phyloP scores from a whole-genome alignment of 2,113 vertebrate species.

The Platysteira castanea region DNA sequence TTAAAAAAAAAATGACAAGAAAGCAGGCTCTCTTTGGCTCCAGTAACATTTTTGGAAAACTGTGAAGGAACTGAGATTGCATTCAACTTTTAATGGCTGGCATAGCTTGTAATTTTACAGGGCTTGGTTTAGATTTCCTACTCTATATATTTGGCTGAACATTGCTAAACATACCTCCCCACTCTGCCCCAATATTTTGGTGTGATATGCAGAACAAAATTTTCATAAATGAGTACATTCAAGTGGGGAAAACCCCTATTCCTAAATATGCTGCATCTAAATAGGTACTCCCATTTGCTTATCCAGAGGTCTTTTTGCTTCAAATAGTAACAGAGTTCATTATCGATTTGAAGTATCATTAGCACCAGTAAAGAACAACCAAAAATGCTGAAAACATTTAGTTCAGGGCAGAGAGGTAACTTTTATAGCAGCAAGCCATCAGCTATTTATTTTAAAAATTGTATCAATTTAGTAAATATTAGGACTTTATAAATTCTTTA shows the following conservation, averaged over 20 bases:
- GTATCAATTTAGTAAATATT: neutral
- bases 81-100: neutral
- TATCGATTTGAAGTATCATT: neutral
- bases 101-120: neutral
- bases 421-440: conserved; percentile 11
- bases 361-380: neutral
- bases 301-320: neutral
- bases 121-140: neutral
- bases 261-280: neutral
- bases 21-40: neutral
- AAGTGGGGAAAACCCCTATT: neutral
- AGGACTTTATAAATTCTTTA: neutral
- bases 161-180: neutral
- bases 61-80: neutral
- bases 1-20: neutral
- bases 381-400: neutral
- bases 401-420: neutral
- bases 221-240: neutral
- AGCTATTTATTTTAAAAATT: neutral
- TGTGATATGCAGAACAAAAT: neutral
- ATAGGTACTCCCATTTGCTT: neutral
- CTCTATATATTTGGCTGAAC: neutral
- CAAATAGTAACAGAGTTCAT: neutral
- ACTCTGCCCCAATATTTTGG: neutral
- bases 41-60: neutral